Evolutionary conservation across 2,113 vertebrate genomes (phyloP).

Genomic region (Jaculus jaculus): DNA sequence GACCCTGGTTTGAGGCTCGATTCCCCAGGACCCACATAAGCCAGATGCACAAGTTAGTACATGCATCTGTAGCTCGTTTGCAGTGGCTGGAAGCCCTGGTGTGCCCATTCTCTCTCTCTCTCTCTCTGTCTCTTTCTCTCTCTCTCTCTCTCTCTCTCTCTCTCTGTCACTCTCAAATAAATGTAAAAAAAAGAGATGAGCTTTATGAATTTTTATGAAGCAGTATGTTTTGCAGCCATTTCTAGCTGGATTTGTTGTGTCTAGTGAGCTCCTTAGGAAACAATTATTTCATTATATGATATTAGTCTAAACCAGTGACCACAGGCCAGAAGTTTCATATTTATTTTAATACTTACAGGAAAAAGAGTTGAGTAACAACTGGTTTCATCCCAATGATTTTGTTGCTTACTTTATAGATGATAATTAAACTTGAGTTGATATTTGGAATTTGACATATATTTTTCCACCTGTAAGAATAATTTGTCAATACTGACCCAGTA

Average conservation of each 20-base stretch:
- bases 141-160: too few relatives aligned
- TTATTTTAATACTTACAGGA: background rate
- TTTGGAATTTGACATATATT: background rate
- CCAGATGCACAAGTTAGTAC: too few relatives aligned
- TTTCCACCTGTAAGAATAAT: slow-evolving; percentile 17
- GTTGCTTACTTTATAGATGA: slow-evolving; percentile 21
- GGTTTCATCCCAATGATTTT: background rate
- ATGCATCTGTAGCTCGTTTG: too few relatives aligned
- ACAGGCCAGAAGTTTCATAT: slow-evolving; percentile 21
- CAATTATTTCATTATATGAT: slow-evolving; percentile 47
- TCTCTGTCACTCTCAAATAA: too few relatives aligned
- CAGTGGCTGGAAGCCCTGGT: too few relatives aligned
- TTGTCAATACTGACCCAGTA: background rate
- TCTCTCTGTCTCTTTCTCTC: too few relatives aligned
- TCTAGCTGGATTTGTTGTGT: slow-evolving; percentile 13
- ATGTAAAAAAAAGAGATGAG: background rate
- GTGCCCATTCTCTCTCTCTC: too few relatives aligned
- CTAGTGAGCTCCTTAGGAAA: slow-evolving; percentile 38
- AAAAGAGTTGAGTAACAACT: background rate
- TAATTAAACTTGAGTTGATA: background rate
- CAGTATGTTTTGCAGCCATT: background rate
- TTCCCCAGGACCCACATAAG: too few relatives aligned
- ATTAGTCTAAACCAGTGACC: slow-evolving; percentile 19
- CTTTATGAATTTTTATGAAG: background rate
- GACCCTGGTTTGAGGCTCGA: too few relatives aligned